Evolutionary conservation across 2,888 invertebrate genomes (phyloP).

Genomic region (Rhimphoctona megacephalus): DNA sequence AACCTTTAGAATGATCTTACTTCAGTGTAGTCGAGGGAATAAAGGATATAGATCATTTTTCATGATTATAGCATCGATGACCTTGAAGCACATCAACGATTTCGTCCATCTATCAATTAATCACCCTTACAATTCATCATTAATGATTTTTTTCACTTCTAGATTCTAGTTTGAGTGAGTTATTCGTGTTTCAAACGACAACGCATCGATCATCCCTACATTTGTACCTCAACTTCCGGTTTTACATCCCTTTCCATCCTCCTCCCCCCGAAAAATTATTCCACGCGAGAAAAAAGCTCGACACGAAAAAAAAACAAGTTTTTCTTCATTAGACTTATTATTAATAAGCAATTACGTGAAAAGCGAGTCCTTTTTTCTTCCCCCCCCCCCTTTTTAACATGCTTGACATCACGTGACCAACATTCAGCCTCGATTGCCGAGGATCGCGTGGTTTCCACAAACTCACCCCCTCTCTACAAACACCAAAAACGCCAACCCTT

Average conservation of each 20-base stretch:
- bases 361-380: neutral
- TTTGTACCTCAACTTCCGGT: neutral
- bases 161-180: neutral
- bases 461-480: no score
- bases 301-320: neutral
- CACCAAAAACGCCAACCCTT: neutral
- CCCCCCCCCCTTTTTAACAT: neutral
- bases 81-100: neutral
- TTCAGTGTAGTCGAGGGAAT: neutral
- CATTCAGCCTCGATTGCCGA: neutral
- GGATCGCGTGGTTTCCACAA: conserved; percentile 7
- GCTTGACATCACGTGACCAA: conserved; percentile 20
- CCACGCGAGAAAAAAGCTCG: conserved; percentile 1
- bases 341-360: conserved; percentile 20
- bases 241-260: neutral
- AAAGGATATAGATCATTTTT: neutral
- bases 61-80: neutral
- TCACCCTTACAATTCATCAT: neutral
- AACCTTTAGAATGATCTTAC: neutral
- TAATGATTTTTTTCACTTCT: neutral
- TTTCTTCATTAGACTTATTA: conserved; percentile 11
- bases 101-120: neutral
- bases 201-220: neutral
- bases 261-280: neutral
- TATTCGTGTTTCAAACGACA: neutral